These are phyloP conservation scores for Alfaro cultratus DNA, from an alignment of 2,797 vertebrate genomes.

Conservation along the genomic window DNA sequence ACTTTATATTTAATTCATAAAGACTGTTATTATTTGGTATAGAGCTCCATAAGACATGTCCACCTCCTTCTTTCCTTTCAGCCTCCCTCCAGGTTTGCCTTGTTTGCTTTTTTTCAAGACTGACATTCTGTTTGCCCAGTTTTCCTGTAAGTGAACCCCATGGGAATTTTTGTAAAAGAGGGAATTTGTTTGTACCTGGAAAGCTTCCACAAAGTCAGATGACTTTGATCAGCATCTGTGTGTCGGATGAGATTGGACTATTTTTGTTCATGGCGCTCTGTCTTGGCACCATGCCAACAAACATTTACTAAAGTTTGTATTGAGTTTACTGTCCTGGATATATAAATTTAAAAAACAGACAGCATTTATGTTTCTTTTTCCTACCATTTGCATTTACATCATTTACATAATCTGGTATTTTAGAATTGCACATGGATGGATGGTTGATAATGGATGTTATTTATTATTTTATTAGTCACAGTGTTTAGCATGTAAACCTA, in stretches of 20 bases:
- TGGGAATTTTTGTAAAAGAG: slow-evolving; percentile 20
- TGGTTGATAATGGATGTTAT: background rate
- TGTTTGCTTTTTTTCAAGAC: slow-evolving; percentile 27
- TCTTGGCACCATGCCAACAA: slow-evolving; percentile 15
- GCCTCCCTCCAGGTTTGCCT: slow-evolving; percentile 27
- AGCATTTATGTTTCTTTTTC: background rate
- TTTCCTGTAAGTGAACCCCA: slow-evolving; percentile 23
- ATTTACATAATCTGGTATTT: background rate
- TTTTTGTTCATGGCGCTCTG: slow-evolving; percentile 41
- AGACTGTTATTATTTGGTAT: slow-evolving; percentile 8
- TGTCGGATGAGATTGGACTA: slow-evolving; percentile 68
- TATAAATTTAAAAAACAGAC: background rate
- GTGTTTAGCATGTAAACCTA: background rate
- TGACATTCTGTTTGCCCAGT: slow-evolving; percentile 1
- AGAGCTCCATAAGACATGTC: slow-evolving; percentile 4
- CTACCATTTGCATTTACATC: background rate
- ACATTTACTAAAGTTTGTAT: background rate
- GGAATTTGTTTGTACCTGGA: slow-evolving; percentile 67
- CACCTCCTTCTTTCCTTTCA: slow-evolving; percentile 22
- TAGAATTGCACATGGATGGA: background rate
- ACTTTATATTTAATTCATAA: slow-evolving; percentile 8
- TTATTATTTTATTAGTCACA: background rate
- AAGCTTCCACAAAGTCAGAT: slow-evolving; percentile 59
- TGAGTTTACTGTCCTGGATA: background rate
- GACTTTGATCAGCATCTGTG: slow-evolving; percentile 67